Conservation (phyloP, 2,797 vertebrate genomes). For the Esox masquinongy region DNA sequence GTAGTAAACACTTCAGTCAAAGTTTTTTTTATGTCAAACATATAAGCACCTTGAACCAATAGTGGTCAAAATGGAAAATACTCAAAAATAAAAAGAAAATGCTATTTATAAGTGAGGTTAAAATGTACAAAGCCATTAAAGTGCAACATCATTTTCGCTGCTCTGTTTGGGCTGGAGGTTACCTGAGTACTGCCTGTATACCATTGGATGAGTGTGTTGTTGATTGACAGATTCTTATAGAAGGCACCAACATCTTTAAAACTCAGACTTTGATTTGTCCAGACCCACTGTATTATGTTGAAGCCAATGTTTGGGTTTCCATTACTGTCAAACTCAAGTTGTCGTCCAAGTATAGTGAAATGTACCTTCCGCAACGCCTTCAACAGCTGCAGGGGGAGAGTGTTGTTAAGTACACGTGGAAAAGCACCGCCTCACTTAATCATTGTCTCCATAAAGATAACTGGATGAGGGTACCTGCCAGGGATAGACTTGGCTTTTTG, state of each 20-base stretch:
- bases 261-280: constrained; percentile 39
- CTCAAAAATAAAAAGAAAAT: neutral
- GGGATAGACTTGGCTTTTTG: constrained; percentile 65
- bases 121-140: neutral
- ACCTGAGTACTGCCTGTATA: constrained; percentile 65
- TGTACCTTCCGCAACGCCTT: constrained; percentile 70
- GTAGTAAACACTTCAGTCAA: neutral
- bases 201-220: constrained; percentile 65
- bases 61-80: neutral
- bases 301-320: constrained; percentile 79
- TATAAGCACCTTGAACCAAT: neutral
- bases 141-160: neutral
- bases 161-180: constrained; percentile 24
- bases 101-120: neutral
- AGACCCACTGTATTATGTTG: constrained; percentile 78
- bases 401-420: neutral
- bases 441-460: neutral
- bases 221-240: constrained; percentile 48
- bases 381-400: constrained; percentile 74
- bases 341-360: constrained; percentile 58
- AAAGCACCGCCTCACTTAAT: neutral
- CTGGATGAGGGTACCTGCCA: constrained; percentile 79
- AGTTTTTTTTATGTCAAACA: neutral
- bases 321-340: constrained; percentile 69
- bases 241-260: constrained; percentile 70